These are phyloP conservation scores for Pandemis heparana DNA, from an alignment of 2,888 invertebrate species.

Conservation along the genomic window DNA sequence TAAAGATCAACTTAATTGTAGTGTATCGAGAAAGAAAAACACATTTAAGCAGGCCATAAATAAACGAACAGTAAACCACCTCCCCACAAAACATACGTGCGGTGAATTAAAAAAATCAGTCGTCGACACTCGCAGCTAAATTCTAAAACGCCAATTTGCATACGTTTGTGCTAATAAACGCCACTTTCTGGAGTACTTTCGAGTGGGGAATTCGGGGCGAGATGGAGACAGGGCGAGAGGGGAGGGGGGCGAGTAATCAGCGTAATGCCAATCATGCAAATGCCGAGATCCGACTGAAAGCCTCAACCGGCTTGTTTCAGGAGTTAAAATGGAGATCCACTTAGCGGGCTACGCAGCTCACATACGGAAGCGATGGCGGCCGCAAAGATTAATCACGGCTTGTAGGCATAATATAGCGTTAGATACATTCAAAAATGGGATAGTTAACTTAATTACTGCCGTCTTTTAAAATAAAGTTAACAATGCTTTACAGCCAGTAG, in stretches of 20 bases:
- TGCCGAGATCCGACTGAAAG: conserved; percentile 85
- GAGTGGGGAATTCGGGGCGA: conserved; percentile 45
- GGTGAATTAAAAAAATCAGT: conserved; percentile 23
- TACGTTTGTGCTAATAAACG: conserved; percentile 66
- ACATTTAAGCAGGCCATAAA: neutral
- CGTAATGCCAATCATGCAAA: conserved; percentile 86
- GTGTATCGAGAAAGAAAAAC: neutral
- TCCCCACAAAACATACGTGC: neutral
- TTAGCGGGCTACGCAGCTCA: conserved; percentile 82
- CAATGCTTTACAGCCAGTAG: neutral
- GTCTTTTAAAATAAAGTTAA: neutral
- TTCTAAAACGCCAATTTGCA: conserved; percentile 77
- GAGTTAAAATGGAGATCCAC: conserved; percentile 86
- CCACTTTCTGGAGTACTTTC: conserved; percentile 62
- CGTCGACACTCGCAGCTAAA: conserved; percentile 48
- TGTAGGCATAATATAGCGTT: neutral
- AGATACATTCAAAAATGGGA: neutral
- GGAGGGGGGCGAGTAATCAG: conserved; percentile 72
- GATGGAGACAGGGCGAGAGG: conserved; percentile 47
- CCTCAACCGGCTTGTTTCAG: conserved; percentile 85
- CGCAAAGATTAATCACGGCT: conserved; percentile 29
- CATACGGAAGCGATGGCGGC: conserved; percentile 80
- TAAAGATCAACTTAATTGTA: neutral
- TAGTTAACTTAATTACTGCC: neutral
- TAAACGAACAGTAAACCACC: conserved; percentile 2